Evolutionary conservation across 2,888 invertebrate species (phyloP).

Genomic region (Trichopria drosophilae): DNA sequence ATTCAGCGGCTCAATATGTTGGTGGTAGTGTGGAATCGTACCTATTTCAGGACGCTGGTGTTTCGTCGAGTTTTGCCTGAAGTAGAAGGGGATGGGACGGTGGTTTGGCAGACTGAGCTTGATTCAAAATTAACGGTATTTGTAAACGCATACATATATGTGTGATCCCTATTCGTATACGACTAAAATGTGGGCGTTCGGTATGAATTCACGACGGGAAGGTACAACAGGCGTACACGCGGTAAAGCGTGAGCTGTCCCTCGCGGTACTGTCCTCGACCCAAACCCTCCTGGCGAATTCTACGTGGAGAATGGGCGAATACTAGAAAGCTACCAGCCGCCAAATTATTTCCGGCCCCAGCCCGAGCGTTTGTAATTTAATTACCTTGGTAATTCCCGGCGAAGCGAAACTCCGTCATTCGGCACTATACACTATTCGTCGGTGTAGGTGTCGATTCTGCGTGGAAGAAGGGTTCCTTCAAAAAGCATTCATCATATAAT

Average conservation of each 20-base stretch:
- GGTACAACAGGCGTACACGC: slow-evolving; percentile 21
- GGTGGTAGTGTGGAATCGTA: slow-evolving; percentile 50
- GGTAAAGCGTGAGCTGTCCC: slow-evolving; percentile 23
- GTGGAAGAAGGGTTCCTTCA: too few species aligned
- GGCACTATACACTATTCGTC: too few species aligned
- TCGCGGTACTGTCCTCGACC: slow-evolving; percentile 26
- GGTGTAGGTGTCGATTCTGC: too few species aligned
- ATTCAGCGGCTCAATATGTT: slow-evolving; percentile 55
- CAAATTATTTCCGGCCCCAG: slow-evolving; percentile 56
- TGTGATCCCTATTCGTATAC: slow-evolving; percentile 16
- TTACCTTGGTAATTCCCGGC: slow-evolving; percentile 48
- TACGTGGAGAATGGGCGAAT: slow-evolving; percentile 44
- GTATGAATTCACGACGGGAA: slow-evolving; percentile 20
- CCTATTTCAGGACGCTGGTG: slow-evolving; percentile 24
- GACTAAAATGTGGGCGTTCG: slow-evolving; percentile 11
- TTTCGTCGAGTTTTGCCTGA: too few species aligned
- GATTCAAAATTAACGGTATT: slow-evolving; percentile 54
- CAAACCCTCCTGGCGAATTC: slow-evolving; percentile 41
- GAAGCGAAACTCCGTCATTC: slow-evolving; percentile 36
- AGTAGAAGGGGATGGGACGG: slow-evolving; percentile 5
- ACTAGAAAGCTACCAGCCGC: slow-evolving; percentile 47
- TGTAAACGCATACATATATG: slow-evolving; percentile 40
- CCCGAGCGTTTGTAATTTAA: slow-evolving; percentile 53
- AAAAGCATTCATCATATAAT: too few species aligned
- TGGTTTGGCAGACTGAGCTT: slow-evolving; percentile 21